Evolutionary conservation across 2,797 vertebrate genomes (phyloP), one percentile per base, ranked within the genome.

Genomic region (Podarcis siculus): DNA sequence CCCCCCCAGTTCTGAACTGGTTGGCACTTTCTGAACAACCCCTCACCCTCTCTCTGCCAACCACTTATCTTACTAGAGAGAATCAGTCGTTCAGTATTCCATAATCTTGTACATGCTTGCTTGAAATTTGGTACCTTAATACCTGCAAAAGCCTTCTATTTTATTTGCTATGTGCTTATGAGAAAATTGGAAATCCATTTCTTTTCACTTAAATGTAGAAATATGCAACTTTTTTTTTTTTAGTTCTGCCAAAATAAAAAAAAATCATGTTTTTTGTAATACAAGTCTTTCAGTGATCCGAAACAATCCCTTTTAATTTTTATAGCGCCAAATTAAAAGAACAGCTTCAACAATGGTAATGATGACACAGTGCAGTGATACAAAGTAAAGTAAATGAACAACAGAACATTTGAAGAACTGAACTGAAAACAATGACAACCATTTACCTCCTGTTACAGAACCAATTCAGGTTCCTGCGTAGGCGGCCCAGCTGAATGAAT

Each of bases 221-320:
- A 96, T 95, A 95, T 91, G 89, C 58, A 90, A 79, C 23, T 94
- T 94, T 91, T 87, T 94, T 91, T 87, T 73, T 82, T 93, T 92
- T 90, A 96, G 94, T 96, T 96, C 93, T 96, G 94, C 95, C 85
- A 0, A 96, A 97, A 97, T 97, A 97, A 97, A 88, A 96, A 91
- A 30, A 39, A 67, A 69, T 79, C 81, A 93, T 93, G 94, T 96
- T 96, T 97, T 55, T 95, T 93, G 86, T 93, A 83, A 94, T 95
- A 95, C 93, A 86, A 89, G 72, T 2, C 3, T 94, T 92, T 86
- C 79, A 93, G 90, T 95, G 49, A 37, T 87, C 92, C 91, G 27
- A 21, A 87, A 92, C 42, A 90, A 79, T 86, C 90, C 39, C 30
- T 86, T 91, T 83, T 89, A 49, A 32, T 15, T 35, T 42, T 19